A percentile compares a stretch with the other conserved stretches of the same genome.
phyloP scores from a whole-genome alignment of 2,888 invertebrate genomes.

The Thereva nobilitata region DNA sequence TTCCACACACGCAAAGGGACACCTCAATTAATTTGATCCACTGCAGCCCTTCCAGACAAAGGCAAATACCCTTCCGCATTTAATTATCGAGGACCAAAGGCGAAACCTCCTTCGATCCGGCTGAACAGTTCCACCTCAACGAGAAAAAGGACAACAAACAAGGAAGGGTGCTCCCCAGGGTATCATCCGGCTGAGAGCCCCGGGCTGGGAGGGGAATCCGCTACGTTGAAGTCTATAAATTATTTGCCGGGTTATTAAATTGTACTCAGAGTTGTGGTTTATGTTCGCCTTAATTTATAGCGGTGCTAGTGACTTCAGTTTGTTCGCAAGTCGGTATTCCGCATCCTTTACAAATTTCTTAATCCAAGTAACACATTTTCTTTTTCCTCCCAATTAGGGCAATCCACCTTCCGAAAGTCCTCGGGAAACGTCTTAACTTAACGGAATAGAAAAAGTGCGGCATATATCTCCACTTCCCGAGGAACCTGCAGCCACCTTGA shows the following conservation, averaged over 20 bases:
- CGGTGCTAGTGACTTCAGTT: slow-evolving; percentile 26
- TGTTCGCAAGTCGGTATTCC: neutral
- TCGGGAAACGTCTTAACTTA: neutral
- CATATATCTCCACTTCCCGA: slow-evolving; percentile 16
- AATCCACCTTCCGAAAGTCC: neutral
- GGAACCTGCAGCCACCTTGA: neutral
- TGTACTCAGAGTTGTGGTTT: slow-evolving; percentile 31
- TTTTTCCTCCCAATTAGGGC: too few species aligned
- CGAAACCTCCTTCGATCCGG: slow-evolving; percentile 18
- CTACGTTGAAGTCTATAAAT: slow-evolving; percentile 25
- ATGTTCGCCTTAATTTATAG: slow-evolving; percentile 27
- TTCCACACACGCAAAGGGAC: slow-evolving; percentile 18
- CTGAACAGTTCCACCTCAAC: neutral
- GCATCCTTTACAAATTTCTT: too few species aligned
- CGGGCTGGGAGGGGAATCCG: neutral
- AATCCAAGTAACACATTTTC: too few species aligned
- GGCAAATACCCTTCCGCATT: slow-evolving; percentile 9
- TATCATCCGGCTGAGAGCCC: neutral
- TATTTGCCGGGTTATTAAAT: slow-evolving; percentile 26
- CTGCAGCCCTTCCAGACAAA: slow-evolving; percentile 4
- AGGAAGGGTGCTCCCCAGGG: neutral
- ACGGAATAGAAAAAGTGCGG: neutral
- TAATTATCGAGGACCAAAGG: slow-evolving; percentile 28
- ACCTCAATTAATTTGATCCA: slow-evolving; percentile 23
- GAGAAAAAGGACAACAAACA: slow-evolving; percentile 5